Base-by-base conservation (phyloP, 2,797 vertebrate genomes). In the Pristis pectinata region DNA sequence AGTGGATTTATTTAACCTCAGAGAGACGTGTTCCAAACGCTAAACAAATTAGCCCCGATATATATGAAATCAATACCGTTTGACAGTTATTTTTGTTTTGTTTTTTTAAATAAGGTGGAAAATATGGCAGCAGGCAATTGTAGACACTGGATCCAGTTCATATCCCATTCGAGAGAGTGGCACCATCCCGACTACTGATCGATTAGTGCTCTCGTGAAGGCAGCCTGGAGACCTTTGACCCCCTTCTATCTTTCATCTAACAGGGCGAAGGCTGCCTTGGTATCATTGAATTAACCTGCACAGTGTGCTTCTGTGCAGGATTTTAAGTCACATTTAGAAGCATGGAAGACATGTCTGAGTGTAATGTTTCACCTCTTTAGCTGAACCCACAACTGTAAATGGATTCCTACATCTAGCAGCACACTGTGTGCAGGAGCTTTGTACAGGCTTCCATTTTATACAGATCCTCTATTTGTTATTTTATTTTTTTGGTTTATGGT, bases 1-100 rank as follows among this genome's bases (percentile, higher is more conserved):
- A 97, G 97, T 96, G 96, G 96, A 97, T 97, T 97, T 97, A 97
- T 98, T 98, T 98, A 98, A 98, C 98, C 98, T 98, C 97, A 95
- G 95, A 97, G 97, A 98, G 98, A 98, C 98, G 97, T 96, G 97
- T 97, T 97, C 98, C 98, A 98, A 98, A 98, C 98, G 98, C 97
- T 96, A 97, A 97, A 96, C 97, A 97, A 98, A 98, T 98, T 98
- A 98, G 97, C 98, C 44, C 97, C 97, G 97, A 97, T 97, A 97
- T 97, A 97, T 97, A 97, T 96, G 97, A 98, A 98, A 98, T 98
- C 98, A 97, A 98, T 98, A 98, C 96, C 95, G 97, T 97, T 97
- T 97, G 96, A 97, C 97, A 97, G 97, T 98, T 97, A 97, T 97
- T 95, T 95, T 95, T 95, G 94, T 95, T 95, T 98, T 97, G 97